Evolutionary conservation across 2,113 vertebrate genomes (phyloP), one percentile per base, ranked within the genome.

Genomic region (Eublepharis macularius): DNA sequence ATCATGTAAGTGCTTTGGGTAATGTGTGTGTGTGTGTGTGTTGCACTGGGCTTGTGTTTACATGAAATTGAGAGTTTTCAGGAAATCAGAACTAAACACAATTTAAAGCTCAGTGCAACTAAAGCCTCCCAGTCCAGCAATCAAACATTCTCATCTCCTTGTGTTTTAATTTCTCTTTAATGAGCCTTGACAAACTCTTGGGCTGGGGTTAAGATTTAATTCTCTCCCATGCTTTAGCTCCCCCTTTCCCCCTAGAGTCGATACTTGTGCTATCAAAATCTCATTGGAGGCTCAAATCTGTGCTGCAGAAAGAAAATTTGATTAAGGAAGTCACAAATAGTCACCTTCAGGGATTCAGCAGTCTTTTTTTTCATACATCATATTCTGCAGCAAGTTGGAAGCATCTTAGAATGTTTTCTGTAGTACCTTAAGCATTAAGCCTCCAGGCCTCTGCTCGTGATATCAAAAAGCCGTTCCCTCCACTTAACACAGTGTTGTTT

Each of bases 251-350:
- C 39, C 92, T 92, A 87, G 78, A 81, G 13, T 92, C 90, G 81
- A 14, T 87, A 88, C 11, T 14, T 90, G n/a, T 88, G 83, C 76
- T 94, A 89, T 87, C 79, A 90, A 90, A 87, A 79, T 63, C 1
- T 91, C 29, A 21, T 49, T 88, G 70, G 77, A 79, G 87, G 57
- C 36, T 0, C 0, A 66, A 86, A 11, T 57, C 79, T 88, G 14
- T 36, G 29, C 76, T 77, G 32, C 11, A 32, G 6, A 75, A 39
- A 84, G 85, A 82, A 84, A 63, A 66, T 74, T 86, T 90, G n/a
- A 87, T 69, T 76, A 4, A 72, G 39, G 70, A 90, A 92, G 75
- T 86, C 32, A 8, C 57, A 66, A 32, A 51, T 72, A 89, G 49
- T 36, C 43, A 36, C 24, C 45, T 85, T 70, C 65, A 70, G 26